phyloP scores from a whole-genome alignment of 2,888 invertebrate genomes.

The Spicauda simplicius region DNA sequence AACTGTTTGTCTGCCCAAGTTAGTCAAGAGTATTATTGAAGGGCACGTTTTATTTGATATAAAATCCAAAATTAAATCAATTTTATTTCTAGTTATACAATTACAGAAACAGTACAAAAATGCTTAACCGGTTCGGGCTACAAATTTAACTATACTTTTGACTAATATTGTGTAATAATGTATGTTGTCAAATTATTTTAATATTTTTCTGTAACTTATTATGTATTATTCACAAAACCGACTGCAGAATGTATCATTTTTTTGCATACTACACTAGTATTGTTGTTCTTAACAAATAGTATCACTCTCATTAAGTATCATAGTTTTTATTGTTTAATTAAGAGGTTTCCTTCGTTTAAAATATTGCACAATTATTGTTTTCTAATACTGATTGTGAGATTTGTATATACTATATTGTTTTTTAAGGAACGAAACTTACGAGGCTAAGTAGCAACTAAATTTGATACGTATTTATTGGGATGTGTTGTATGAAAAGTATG shows the following conservation, averaged over 20 bases:
- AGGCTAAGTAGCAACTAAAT: constrained; percentile 3
- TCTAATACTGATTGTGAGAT: constrained; percentile 15
- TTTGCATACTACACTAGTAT: neutral
- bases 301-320: neutral
- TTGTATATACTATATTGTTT: constrained; percentile 15
- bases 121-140: no score
- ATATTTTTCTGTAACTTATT: neutral
- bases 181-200: neutral
- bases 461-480: no score
- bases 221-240: neutral
- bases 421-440: constrained; percentile 9
- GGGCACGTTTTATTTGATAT: neutral
- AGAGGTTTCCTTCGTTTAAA: neutral
- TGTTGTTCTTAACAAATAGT: neutral
- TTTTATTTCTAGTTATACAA: no score
- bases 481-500: no score
- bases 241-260: neutral
- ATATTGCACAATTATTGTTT: constrained; percentile 22
- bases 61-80: neutral
- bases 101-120: neutral
- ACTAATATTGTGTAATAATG: neutral
- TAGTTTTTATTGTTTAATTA: neutral
- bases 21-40: neutral
- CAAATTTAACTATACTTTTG: neutral
- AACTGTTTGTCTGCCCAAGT: neutral